Evolutionary conservation across 2,113 vertebrate species (phyloP), one percentile per base, ranked within the genome.

Genomic region (Semicossyphus pulcher): DNA sequence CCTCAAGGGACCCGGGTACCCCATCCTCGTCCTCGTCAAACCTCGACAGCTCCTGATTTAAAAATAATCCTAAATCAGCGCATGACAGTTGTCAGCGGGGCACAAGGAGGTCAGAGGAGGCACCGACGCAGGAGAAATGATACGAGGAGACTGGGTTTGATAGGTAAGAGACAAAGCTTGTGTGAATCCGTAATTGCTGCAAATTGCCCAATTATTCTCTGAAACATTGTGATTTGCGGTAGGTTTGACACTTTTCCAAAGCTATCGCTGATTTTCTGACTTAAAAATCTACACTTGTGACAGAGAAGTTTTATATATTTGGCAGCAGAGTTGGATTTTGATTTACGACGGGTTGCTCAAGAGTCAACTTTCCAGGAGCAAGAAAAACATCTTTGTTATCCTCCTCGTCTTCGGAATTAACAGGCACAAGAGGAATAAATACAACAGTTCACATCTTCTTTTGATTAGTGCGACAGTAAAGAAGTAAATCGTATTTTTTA

Each of bases 41-140:
- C 70, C 81, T 80, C 34, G 93, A 94, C 91, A 93, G 92, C 93
- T 92, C 93, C 94, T 89, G 94, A 96, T 97, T 97, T 95, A 94
- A 95, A 95, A 96, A 96, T 94, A 95, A 94, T 93, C 94, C 85
- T 97, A 96, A 97, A 97, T 96, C 95, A 96, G 86, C 64, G 73
- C 8, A 18, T 93, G 91, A 92, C 94, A 94, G 94, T 89, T 93
- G 79, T 92, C 78, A 81, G 82, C 80, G 86, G 94, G 92, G 88
- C 86, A 93, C 83, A 71, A 69, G 88, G 61, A 86, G 88, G 91
- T 94, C 95, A 88, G 81, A 76, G 82, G 67, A 65, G 58, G 18
- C 36, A 61, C 65, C 74, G 51, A 60, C 26, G 20, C 16, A 56
- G 28, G 63, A 69, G 49, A 37, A 36, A 52, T 61, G 41, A 20